Evolutionary conservation across 2,888 invertebrate species (phyloP), one percentile per base, ranked within the genome.

Genomic region (Lymantria dispar): DNA sequence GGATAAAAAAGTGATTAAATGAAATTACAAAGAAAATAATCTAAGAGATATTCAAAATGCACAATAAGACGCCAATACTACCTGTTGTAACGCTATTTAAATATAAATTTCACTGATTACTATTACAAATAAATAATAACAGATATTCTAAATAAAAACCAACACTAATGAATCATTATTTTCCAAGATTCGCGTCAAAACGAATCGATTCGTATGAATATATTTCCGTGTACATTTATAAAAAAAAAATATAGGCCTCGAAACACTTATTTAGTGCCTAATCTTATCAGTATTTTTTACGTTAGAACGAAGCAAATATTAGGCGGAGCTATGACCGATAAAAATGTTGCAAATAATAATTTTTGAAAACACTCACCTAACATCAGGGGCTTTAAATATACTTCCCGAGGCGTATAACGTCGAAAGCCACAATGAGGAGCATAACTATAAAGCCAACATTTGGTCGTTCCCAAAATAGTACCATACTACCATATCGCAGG

Each of bases 391-490:
- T 22, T 47, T 43, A 58, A 46, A 55, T 50, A 50, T 54, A 45
- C 51, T 56, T 60, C 59, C 60, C 58, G 62, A 55, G 33, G 52
- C 50, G 60, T 60, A 52, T 55, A 54, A 53, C 43, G 52, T 48
- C 48, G 13, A 51, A 60, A 57, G 52, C 52, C 56, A 75, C 68
- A 72, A 72, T 76, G 74, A 79, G 78, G 79, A 80, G 76, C 80
- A 78, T 76, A 76, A 79, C 76, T 77, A 77, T 76, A 75, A 78
- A 78, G 76, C 78, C 75, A 85, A 83, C 87, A 85, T 84, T 87
- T 85, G 84, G 78, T 70, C 80, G 87, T 68, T 89, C 90, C 90
- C 80, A 84, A 90, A 90, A 90, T 90, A 90, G 89, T 85, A 75
- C 76, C 60, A 90, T 90, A 90, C 88, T 85, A 75, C 76, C 60